Conservation (phyloP, 2,113 vertebrate species). For the Canis aureus region DNA sequence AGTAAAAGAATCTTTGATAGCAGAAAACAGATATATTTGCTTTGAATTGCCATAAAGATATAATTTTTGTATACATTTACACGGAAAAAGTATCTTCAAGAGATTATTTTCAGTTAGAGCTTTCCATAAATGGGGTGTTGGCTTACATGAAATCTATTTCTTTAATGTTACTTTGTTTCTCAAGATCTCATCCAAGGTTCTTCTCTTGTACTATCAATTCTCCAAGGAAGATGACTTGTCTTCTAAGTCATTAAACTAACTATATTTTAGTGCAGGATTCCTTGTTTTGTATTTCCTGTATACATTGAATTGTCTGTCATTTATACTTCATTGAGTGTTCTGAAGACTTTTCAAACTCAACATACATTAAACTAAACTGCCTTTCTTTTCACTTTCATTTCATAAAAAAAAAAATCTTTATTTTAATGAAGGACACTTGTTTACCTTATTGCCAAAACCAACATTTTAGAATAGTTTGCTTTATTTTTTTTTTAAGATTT, state of each 20-base stretch:
- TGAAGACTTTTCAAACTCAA: not conserved
- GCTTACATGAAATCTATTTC: not conserved
- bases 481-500: too few relatives aligned
- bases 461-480: not conserved
- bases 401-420: not conserved
- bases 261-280: not conserved
- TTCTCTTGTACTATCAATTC: not conserved
- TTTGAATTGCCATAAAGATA: not conserved
- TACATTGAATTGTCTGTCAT: not conserved
- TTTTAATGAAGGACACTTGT: not conserved
- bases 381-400: not conserved
- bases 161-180: not conserved
- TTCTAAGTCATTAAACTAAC: not conserved
- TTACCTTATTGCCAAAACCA: not conserved
- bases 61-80: not conserved
- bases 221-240: not conserved
- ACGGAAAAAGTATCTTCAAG: not conserved
- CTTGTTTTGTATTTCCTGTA: not conserved
- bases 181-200: not conserved
- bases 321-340: not conserved
- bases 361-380: not conserved
- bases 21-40: not conserved
- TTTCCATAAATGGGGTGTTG: not conserved
- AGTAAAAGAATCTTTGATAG: not conserved
- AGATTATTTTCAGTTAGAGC: not conserved